These are phyloP conservation scores for Corapipo altera DNA, from an alignment of 2,113 vertebrate genomes.

Conservation along the genomic window DNA sequence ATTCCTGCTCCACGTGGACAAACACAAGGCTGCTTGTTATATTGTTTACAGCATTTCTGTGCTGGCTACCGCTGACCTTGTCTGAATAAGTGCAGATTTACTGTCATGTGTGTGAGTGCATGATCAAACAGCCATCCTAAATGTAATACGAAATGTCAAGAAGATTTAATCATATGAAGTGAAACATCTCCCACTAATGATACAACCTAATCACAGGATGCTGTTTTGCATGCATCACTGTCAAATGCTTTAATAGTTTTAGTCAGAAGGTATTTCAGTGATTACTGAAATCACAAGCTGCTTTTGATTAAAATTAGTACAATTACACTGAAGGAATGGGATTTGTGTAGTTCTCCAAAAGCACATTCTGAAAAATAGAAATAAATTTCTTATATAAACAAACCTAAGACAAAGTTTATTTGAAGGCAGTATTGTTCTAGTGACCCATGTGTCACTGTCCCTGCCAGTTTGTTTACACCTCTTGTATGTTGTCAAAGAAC, in stretches of 20 bases:
- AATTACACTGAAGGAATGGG: not conserved
- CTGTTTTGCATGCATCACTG: not conserved
- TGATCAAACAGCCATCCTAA: not conserved
- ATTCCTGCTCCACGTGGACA: not conserved
- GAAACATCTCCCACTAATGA: not conserved
- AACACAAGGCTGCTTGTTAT: not conserved
- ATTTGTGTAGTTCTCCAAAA: not conserved
- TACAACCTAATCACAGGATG: conserved; percentile 5
- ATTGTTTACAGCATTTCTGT: not conserved
- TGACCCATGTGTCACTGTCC: not conserved
- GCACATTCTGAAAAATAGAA: not conserved
- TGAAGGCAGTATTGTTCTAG: not conserved
- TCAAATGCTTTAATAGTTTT: not conserved
- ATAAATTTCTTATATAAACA: not conserved
- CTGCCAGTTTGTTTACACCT: not conserved
- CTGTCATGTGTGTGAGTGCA: not conserved
- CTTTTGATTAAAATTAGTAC: not conserved
- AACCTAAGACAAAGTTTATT: not conserved
- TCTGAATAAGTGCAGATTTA: not conserved
- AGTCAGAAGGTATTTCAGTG: not conserved
- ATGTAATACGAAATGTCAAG: not conserved
- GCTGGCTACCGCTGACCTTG: not conserved
- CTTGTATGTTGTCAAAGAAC: not conserved
- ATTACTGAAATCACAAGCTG: not conserved
- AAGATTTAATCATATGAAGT: not conserved